phyloP scores from a whole-genome alignment of 2,888 invertebrate genomes.

The Dryobotodes eremita region DNA sequence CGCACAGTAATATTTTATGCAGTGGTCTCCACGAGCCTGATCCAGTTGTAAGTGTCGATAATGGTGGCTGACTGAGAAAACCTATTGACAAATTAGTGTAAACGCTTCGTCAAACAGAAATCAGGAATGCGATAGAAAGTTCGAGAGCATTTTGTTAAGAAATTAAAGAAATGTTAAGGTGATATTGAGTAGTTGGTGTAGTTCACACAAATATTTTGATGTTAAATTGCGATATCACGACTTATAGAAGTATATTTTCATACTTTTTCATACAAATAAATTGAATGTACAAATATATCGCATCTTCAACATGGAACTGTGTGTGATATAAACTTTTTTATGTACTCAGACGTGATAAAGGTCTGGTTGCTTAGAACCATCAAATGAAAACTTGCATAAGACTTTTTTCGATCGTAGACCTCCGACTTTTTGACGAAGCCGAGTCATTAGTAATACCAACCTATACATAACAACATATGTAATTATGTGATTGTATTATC shows the following conservation, averaged over 20 bases:
- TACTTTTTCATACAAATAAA: conserved; percentile 65
- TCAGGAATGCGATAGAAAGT: conserved; percentile 64
- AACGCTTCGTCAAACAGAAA: conserved; percentile 72
- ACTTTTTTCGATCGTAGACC: conserved; percentile 46
- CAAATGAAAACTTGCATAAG: conserved; percentile 7
- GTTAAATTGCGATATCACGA: conserved; percentile 45
- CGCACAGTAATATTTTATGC: conserved; percentile 52
- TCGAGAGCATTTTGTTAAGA: conserved; percentile 30
- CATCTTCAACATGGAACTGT: conserved; percentile 31
- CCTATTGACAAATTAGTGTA: conserved; percentile 74
- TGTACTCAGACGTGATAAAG: conserved; percentile 1
- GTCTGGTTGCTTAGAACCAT: conserved; percentile 4
- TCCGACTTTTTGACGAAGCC: conserved; percentile 64
- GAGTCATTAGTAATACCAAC: conserved; percentile 69
- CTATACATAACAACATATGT: conserved; percentile 57
- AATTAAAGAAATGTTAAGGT: conserved; percentile 5
- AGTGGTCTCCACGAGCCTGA: conserved; percentile 62
- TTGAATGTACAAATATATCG: conserved; percentile 63
- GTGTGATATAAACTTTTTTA: conserved; percentile 9
- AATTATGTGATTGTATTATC: conserved; percentile 64
- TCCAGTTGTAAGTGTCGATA: conserved; percentile 71
- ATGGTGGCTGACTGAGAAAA: conserved; percentile 76
- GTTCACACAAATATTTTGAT: conserved; percentile 45
- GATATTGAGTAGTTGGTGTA: conserved; percentile 24
- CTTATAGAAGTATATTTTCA: conserved; percentile 61